A percentile compares a stretch with the other conserved stretches of the same genome.
Evolutionary conservation across 64 coral and sea anemone genomes (phyloP).

Genomic region (Astreopora myriophthalma): DNA sequence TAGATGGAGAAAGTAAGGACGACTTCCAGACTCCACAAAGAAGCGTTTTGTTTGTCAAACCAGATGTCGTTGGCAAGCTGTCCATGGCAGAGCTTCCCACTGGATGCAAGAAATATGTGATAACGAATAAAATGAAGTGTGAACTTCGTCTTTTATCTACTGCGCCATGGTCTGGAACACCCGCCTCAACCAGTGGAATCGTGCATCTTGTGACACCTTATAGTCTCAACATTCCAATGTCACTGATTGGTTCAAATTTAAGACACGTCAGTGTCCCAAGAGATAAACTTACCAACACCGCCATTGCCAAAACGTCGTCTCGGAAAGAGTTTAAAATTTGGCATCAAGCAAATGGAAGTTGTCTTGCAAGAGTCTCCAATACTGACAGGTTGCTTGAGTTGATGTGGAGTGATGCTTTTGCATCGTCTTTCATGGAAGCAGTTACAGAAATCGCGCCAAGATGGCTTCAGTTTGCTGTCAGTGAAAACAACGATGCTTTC

Average conservation of each 20-base stretch:
- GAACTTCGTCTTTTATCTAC: background rate
- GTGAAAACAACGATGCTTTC: background rate
- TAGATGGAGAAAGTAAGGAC: constrained; percentile 2
- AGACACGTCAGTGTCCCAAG: background rate
- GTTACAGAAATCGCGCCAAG: constrained; percentile 3
- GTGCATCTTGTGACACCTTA: background rate
- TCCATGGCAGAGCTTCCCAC: background rate
- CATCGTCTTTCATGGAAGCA: background rate
- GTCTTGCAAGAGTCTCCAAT: background rate
- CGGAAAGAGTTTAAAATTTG: background rate
- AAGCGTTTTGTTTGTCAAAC: constrained; percentile 33
- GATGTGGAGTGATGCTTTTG: constrained; percentile 2
- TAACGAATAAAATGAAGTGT: background rate
- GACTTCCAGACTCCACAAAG: constrained; percentile 25
- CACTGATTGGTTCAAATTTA: background rate
- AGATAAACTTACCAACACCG: background rate
- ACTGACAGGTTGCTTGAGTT: background rate
- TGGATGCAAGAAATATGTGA: constrained; percentile 34
- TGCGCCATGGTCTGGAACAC: background rate
- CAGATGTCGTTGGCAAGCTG: background rate
- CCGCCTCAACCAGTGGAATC: background rate
- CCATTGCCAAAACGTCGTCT: background rate
- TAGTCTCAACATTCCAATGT: background rate
- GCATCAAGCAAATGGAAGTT: background rate
- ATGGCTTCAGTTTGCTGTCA: constrained; percentile 20